Conservation (phyloP, 2,888 invertebrate species). For the Diogma glabrata region DNA sequence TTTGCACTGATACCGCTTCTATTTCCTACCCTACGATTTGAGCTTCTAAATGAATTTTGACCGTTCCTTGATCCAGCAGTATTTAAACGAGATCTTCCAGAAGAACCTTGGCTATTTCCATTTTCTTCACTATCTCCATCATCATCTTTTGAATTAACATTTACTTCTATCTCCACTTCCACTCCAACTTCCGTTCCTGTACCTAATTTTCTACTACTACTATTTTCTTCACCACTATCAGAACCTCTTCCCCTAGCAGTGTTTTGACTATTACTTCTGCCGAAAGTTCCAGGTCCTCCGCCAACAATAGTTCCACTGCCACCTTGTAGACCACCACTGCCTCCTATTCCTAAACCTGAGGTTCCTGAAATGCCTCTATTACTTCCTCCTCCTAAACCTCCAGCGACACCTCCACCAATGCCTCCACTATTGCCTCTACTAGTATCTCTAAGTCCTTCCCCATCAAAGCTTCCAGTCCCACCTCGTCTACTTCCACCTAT, state of each 20-base stretch:
- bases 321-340: too few relatives aligned
- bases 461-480: slow-evolving; percentile 12
- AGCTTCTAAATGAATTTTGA: too few relatives aligned
- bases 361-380: background rate
- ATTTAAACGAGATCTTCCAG: background rate
- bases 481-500: too few relatives aligned
- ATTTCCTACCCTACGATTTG: too few relatives aligned
- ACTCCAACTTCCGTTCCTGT: background rate
- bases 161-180: background rate
- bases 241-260: too few relatives aligned
- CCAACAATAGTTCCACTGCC: slow-evolving; percentile 12
- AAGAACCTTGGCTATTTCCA: background rate
- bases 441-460: slow-evolving; percentile 13
- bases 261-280: too few relatives aligned
- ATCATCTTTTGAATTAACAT: background rate
- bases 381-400: slow-evolving; percentile 14
- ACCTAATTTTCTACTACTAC: too few relatives aligned
- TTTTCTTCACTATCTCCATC: background rate
- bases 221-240: too few relatives aligned
- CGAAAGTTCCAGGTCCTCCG: slow-evolving; percentile 19
- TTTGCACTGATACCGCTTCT: too few relatives aligned
- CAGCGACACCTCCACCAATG: slow-evolving; percentile 15
- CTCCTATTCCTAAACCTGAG: too few relatives aligned
- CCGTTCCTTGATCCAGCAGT: background rate
- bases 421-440: slow-evolving; percentile 15